Conservation (phyloP, 2,797 vertebrate species). For the Todus mexicanus region DNA sequence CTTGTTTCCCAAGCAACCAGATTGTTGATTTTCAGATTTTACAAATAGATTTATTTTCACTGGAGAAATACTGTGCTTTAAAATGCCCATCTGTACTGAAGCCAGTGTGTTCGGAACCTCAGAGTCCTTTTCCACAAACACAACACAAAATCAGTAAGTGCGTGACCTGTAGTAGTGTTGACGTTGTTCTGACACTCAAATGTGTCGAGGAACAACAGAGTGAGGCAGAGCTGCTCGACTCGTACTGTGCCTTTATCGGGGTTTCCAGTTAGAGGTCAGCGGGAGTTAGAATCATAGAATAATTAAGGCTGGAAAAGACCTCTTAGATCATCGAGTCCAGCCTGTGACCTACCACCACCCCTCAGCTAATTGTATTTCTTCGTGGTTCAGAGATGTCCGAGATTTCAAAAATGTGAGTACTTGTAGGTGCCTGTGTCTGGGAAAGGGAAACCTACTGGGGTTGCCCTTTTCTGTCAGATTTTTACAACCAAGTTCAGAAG, state of each 20-base stretch:
- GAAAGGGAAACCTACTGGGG: fast-evolving
- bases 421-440: background rate
- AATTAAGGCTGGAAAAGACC: no score
- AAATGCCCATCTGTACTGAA: background rate
- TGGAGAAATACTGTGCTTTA: background rate
- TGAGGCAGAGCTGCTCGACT: background rate
- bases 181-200: fast-evolving
- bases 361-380: background rate
- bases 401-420: background rate
- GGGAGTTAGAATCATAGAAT: no score
- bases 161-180: background rate
- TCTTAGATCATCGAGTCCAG: no score
- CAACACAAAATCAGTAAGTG: background rate
- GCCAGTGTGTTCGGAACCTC: background rate
- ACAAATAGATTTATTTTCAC: background rate
- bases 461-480: background rate
- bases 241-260: background rate
- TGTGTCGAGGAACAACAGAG: background rate
- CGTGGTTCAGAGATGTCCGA: background rate
- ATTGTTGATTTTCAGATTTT: background rate
- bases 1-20: background rate
- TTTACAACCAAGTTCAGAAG: background rate
- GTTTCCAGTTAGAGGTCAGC: background rate
- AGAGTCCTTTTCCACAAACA: background rate
- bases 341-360: no score